phyloP scores from a whole-genome alignment of 2,888 invertebrate genomes.

The Meghimatium bilineatum region DNA sequence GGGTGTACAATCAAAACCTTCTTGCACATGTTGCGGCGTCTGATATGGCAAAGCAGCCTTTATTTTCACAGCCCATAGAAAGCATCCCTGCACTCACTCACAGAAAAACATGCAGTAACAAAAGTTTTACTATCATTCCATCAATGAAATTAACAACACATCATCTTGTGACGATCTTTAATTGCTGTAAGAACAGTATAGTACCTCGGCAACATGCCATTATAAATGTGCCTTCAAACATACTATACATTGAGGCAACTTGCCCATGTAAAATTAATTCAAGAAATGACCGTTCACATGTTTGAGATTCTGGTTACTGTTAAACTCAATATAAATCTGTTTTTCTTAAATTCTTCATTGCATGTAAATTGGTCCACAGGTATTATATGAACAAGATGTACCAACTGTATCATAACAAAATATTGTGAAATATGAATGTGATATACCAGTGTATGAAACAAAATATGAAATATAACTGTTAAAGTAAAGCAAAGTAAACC shows the following conservation, averaged over 20 bases:
- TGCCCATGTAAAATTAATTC: neutral
- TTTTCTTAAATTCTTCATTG: neutral
- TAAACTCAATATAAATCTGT: neutral
- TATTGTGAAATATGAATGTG: too few species aligned
- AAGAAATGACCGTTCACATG: neutral
- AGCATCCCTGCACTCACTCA: too few species aligned
- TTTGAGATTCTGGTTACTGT: conserved; percentile 25
- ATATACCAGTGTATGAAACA: too few species aligned
- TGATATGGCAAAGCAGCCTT: too few species aligned
- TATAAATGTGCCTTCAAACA: neutral
- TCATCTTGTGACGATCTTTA: neutral
- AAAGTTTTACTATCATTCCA: neutral
- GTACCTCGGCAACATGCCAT: neutral
- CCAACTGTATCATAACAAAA: neutral
- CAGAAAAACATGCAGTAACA: too few species aligned
- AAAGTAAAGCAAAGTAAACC: too few species aligned
- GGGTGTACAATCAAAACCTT: too few species aligned
- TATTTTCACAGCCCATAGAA: too few species aligned
- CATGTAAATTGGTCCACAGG: conserved; percentile 1
- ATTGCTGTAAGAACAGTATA: neutral
- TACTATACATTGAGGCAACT: too few species aligned
- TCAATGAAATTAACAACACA: neutral
- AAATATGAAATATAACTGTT: too few species aligned
- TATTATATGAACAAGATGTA: neutral
- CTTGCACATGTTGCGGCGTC: too few species aligned